Evolutionary conservation across 2,113 vertebrate species (phyloP).

Genomic region (Melanostigma gelatinosum): DNA sequence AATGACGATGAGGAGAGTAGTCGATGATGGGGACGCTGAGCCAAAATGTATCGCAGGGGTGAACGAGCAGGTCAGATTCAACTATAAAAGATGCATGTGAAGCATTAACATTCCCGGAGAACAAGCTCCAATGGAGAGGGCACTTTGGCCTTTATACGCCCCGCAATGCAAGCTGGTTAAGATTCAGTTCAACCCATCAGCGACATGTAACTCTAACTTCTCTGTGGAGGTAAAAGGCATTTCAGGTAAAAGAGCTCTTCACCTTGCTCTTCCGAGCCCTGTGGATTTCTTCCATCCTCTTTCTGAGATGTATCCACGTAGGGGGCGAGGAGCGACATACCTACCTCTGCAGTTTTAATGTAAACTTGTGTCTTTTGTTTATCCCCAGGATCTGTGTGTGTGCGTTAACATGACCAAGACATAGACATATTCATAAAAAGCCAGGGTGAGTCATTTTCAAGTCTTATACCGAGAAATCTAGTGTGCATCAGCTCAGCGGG

Average conservation of each 20-base stretch:
- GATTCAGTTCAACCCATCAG: constrained; percentile 32
- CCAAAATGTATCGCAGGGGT: constrained; percentile 14
- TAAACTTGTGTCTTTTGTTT: constrained; percentile 35
- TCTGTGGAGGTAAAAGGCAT: constrained; percentile 34
- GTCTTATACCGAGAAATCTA: constrained; percentile 40
- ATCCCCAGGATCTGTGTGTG: constrained; percentile 12
- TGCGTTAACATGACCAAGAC: constrained; percentile 25
- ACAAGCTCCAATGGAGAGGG: constrained; percentile 45
- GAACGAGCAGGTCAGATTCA: constrained; percentile 31
- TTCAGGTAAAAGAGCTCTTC: constrained; percentile 42
- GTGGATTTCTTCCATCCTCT: constrained; percentile 35
- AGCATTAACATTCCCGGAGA: constrained; percentile 50
- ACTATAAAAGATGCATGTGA: constrained; percentile 53
- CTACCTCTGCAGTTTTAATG: constrained; percentile 71
- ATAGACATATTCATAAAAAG: constrained; percentile 33
- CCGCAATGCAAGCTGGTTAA: background rate
- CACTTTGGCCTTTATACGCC: constrained; percentile 20
- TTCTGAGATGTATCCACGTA: constrained; percentile 53
- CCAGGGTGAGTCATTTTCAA: constrained; percentile 32
- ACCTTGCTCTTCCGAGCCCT: constrained; percentile 27
- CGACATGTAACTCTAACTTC: constrained; percentile 30
- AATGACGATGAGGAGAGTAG: constrained; percentile 19
- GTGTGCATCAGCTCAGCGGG: constrained; percentile 26
- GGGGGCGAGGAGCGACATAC: constrained; percentile 58
- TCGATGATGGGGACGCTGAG: constrained; percentile 7